These are phyloP conservation scores for Drosophila yakuba DNA, from an alignment of 1,140 invertebrate genomes.

Conservation along the genomic window DNA sequence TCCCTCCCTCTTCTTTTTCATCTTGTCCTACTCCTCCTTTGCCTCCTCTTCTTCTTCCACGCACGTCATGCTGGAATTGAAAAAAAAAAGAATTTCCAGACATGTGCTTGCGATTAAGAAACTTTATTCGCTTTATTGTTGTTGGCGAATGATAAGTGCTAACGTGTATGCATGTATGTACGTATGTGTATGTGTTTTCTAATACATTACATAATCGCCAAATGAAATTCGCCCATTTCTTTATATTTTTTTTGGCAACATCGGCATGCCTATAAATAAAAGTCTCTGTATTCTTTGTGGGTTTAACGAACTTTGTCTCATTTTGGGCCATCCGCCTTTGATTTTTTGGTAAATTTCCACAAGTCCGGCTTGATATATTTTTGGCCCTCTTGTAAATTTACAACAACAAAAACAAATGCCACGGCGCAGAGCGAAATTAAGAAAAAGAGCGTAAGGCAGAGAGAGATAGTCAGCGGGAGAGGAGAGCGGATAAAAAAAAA, in stretches of 20 bases:
- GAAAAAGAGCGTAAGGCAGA: slow-evolving; percentile 1
- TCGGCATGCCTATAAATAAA: slow-evolving; percentile 68
- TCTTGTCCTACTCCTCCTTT: slow-evolving; percentile 2
- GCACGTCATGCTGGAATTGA: slow-evolving; percentile 55
- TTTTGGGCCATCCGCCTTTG: slow-evolving; percentile 8
- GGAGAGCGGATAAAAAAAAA: neutral
- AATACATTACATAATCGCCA: slow-evolving; percentile 66
- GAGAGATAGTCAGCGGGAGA: neutral
- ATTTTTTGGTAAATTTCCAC: slow-evolving; percentile 59
- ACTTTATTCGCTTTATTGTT: slow-evolving; percentile 39
- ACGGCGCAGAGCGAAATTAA: slow-evolving; percentile 7
- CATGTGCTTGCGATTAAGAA: slow-evolving; percentile 75
- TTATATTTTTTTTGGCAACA: slow-evolving; percentile 63
- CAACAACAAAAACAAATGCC: slow-evolving; percentile 45
- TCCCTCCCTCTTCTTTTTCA: neutral
- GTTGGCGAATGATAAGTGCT: slow-evolving; percentile 46
- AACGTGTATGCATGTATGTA: neutral
- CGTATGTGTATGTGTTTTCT: slow-evolving; percentile 19
- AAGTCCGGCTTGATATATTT: slow-evolving; percentile 50
- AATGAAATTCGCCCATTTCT: slow-evolving; percentile 63
- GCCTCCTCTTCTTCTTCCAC: slow-evolving; percentile 14
- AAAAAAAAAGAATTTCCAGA: slow-evolving; percentile 34
- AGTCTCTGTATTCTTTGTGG: slow-evolving; percentile 8
- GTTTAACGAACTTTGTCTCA: slow-evolving; percentile 63
- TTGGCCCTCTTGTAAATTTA: slow-evolving; percentile 66